Evolutionary conservation across 2,888 invertebrate species (phyloP), one percentile per base, ranked within the genome.

Genomic region (Synergus laeviventris): DNA sequence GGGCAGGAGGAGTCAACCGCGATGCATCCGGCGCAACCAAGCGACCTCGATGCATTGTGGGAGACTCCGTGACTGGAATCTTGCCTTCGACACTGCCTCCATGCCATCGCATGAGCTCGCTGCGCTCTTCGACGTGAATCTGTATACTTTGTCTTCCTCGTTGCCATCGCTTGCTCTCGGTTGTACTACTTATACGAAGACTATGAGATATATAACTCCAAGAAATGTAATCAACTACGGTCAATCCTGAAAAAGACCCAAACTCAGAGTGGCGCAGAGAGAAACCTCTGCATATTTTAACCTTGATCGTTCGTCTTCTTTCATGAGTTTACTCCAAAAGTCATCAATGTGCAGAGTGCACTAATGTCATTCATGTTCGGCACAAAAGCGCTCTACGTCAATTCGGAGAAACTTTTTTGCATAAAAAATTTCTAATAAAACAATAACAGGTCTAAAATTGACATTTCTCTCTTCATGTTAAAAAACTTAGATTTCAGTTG

Each of bases 21-120:
- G 82, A 82, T 81, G 79, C 80, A 76, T 85, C 84, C 85, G 88
- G 88, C 86, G 87, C 86, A 88, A 83, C 85, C 85, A 82, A 82
- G 82, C 82, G 82, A 87, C 85, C 87, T 87, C 87, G 86, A 85
- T 88, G 87, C 87, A 87, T 88, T 88, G 88, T 88, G 86, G 86
- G 87, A 87, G 84, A 85, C 84, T 87, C 85, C 89, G 88, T 89
- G 89, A 88, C 89, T 87, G 85, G 87, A 89, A 88, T 89, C 86
- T 84, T 85, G 84, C 83, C 81, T 79, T 79, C 80, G 81, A 79
- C 80, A 76, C 80, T 75, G 75, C 61, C 70, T 74, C 70, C 76
- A 24, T 31, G 39, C 70, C 60, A 39, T 61, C 70, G 75, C 75
- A 45, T 62, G 70, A 66, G 45, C 73, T 75, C 73, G 45, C 76